Base-by-base conservation (phyloP, 1,140 invertebrate species). In the Potamilus streckersoni region DNA sequence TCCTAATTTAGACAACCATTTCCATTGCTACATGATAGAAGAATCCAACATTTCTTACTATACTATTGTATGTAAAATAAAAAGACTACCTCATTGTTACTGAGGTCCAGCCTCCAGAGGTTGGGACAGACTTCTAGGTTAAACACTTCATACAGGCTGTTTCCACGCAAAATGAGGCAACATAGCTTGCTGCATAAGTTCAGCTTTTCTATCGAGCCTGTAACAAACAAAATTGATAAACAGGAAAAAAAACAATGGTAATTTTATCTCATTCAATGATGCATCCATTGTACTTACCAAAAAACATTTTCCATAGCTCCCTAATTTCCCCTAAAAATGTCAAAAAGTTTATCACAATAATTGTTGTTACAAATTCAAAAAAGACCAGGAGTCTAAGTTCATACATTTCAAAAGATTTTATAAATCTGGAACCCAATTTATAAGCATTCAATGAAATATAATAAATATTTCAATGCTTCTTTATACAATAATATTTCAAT, bases 21-120 rank as follows among this genome's bases (percentile, higher is more conserved):
- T 6, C 8, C 38, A 38, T 38, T 38, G 38, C 38, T 8, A 38
- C 8, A 8, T 38, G 38, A 38, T 38, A 38, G 8, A 38, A 38
- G 38, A 38, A 4, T 5, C 38, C 38, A 38, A 38, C 38, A 38
- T 38, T 6, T 38, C 38, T 38, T 6, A 38, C 8, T 8, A 2
- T 38, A 38, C 4, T 38, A 38, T 6, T 38, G 38, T 38, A 38
- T 5, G 38, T 6, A 38, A 38, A 38, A 38, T 38, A 6, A 38
- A 38, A 38, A 38, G 8, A 38, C 38, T 85, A 89, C 88, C 80
- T 84, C 72, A 76, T 89, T 89, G 76, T 87, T 85, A 70, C 85
- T 84, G 1, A 88, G 77, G 76, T 89, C 87, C 23, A 89, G 55
- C 63, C 83, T 85, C 88, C 87, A 89, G n/a, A 89, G 79, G 56